Conservation (phyloP, 2,113 vertebrate genomes). For the Perca schrenkii region DNA sequence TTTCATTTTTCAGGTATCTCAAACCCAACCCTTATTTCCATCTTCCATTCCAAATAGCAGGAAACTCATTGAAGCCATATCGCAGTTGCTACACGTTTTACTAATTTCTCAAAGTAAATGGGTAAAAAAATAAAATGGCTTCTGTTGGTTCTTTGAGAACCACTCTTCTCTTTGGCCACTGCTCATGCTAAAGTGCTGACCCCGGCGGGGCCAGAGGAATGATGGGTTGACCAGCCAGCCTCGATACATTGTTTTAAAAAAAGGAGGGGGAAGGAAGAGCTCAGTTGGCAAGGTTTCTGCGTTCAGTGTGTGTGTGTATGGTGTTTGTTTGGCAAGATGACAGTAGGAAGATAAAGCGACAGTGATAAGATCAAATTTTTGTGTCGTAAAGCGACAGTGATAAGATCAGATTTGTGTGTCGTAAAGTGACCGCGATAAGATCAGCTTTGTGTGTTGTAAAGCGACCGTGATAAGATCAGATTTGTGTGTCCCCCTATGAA, state of each 20-base stretch:
- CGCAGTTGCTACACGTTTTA: background rate
- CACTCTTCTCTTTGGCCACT: conserved; percentile 14
- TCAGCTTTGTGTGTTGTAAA: no score
- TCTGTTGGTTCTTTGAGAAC: conserved; percentile 24
- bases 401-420: no score
- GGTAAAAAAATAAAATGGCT: background rate
- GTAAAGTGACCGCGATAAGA: no score
- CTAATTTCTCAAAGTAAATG: background rate
- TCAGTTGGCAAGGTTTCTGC: conserved; percentile 31
- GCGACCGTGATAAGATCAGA: background rate
- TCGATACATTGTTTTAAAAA: conserved; percentile 39
- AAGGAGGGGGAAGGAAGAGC: conserved; percentile 32
- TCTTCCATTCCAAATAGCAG: background rate
- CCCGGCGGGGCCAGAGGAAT: conserved; percentile 43
- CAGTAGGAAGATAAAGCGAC: background rate
- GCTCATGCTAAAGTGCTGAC: conserved; percentile 40
- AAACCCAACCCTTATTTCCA: background rate
- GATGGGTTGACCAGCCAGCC: conserved; percentile 42
- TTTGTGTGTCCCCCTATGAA: background rate
- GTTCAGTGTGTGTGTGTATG: background rate
- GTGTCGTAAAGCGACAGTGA: no score
- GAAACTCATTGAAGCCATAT: background rate
- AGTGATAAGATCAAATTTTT: no score
- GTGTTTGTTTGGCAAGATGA: background rate
- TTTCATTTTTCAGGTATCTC: background rate